Conservation (phyloP, 2,888 invertebrate genomes). For the Leptura quadrifasciata region DNA sequence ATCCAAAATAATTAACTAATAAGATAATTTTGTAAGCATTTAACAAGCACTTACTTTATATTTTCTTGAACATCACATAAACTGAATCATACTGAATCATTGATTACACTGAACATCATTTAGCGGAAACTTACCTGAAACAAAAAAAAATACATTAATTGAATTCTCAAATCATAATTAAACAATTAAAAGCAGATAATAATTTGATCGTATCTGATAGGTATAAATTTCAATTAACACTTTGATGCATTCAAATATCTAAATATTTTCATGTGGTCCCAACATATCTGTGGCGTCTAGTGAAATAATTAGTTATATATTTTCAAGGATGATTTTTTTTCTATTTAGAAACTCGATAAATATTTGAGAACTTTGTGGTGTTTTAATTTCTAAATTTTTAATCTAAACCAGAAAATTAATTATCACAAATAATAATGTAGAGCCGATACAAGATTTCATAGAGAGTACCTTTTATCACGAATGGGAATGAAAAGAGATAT, state of each 20-base stretch:
- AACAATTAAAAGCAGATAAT: not conserved
- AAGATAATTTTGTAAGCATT: not conserved
- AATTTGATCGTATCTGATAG: not conserved
- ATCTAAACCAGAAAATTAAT: not conserved
- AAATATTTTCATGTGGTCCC: too few relatives aligned
- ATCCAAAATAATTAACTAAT: too few relatives aligned
- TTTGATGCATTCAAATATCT: not conserved
- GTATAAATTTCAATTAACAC: not conserved
- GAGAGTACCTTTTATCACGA: too few relatives aligned
- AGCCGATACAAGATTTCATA: not conserved
- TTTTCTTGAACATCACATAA: not conserved
- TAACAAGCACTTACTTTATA: not conserved
- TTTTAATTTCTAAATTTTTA: too few relatives aligned
- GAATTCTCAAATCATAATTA: not conserved
- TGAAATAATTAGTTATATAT: not conserved
- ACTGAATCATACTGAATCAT: not conserved
- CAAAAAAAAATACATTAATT: slow-evolving; percentile 8
- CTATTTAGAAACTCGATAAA: too few relatives aligned
- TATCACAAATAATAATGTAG: slow-evolving; percentile 6
- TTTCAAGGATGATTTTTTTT: not conserved
- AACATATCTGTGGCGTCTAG: too few relatives aligned
- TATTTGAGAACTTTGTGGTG: too few relatives aligned
- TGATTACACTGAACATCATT: not conserved
- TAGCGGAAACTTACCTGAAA: slow-evolving; percentile 21
- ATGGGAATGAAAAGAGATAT: too few relatives aligned